Evolutionary conservation across 2,888 invertebrate species (phyloP), one percentile per base, ranked within the genome.

Genomic region (Epiblema foenella): DNA sequence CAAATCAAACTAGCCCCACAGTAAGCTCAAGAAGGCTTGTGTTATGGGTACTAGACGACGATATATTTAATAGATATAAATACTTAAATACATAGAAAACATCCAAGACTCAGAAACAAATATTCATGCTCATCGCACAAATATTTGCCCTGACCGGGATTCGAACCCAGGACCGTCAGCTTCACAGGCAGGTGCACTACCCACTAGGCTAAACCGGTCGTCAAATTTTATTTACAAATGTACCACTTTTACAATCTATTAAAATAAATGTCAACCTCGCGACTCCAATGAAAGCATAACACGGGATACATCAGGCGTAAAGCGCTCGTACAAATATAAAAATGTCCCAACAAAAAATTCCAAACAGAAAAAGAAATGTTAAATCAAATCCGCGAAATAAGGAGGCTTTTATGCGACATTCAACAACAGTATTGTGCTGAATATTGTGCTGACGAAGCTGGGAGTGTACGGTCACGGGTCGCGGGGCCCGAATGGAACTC

Each of bases 401-500:
- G 67, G 71, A 71, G 67, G 71, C 71, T 71, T 62, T 71, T 71
- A 67, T 69, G 49, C 65, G 78, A 70, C 63, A 68, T 73, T 29
- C 54, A 11, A 68, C 51, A 70, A 62, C 56, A 69, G 56, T 73
- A 74, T 73, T 73, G 59, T 71, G 64, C 52, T 60, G 59, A 69
- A 52, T 73, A 74, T 73, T 73, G 59, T 71, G 64, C 52, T 60
- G 59, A 70, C 69, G 67, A 54, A 60, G 62, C 52, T 60, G 69
- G 65, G 52, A 69, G 54, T 56, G 79, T 78, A 79, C 79, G 77
- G 86, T 87, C 81, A 87, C 86, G 86, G 87, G 81, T 84, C 83
- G 82, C 74, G 74, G 78, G 79, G 70, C 82, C 73, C 79, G 83
- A 86, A 86, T 85, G 77, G 79, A 33, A 83, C 80, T 80, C 79